phyloP scores from a whole-genome alignment of 2,888 invertebrate species.

The Meghimatium bilineatum region DNA sequence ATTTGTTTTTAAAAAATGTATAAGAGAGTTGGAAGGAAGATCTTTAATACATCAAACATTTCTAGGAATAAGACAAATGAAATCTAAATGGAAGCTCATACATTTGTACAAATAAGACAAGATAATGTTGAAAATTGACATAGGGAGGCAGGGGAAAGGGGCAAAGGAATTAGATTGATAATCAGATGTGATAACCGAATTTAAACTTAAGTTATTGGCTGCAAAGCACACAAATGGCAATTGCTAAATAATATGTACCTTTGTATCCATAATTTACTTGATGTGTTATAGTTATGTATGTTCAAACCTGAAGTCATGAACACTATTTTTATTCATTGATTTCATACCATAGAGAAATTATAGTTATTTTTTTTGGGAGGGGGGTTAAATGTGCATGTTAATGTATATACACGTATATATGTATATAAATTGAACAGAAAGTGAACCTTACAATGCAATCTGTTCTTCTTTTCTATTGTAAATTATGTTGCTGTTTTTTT shows the following conservation, averaged over 20 bases:
- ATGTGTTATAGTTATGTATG: neutral
- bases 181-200: neutral
- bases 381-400: neutral
- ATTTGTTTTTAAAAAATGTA: too few species aligned
- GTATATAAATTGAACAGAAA: neutral
- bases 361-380: neutral
- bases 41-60: too few species aligned
- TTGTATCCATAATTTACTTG: neutral
- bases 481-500: neutral
- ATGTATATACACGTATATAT: neutral
- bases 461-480: neutral
- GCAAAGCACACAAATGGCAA: neutral
- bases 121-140: too few species aligned
- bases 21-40: too few species aligned
- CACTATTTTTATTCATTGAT: neutral
- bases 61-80: too few species aligned
- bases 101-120: too few species aligned
- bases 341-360: conserved; percentile 2
- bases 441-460: neutral
- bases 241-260: too few species aligned
- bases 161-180: neutral
- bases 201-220: neutral
- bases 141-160: neutral
- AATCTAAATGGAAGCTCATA: too few species aligned
- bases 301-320: neutral